Evolutionary conservation across 2,797 vertebrate genomes (phyloP).

Genomic region (Karalla daura): DNA sequence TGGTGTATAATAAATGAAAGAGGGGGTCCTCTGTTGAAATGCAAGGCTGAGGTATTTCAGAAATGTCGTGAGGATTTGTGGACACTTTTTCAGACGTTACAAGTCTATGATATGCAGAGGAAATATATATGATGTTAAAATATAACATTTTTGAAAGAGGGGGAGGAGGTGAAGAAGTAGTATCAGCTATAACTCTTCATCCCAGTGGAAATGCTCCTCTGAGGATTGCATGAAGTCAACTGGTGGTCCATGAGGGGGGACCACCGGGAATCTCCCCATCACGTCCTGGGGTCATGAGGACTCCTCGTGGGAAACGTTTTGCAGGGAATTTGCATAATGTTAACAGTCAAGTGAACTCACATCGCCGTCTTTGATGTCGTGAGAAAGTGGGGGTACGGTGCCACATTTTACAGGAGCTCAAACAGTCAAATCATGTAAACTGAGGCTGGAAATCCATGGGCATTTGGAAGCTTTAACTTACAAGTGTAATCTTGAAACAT

Average conservation of each 20-base stretch:
- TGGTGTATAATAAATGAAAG: conserved; percentile 66
- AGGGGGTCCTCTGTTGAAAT: conserved; percentile 19
- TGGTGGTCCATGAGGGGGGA: conserved; percentile 3
- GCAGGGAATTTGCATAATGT: conserved; percentile 12
- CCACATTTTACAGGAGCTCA: background rate
- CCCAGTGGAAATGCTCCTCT: background rate
- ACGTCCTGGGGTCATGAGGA: conserved; percentile 3
- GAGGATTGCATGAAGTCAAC: conserved; percentile 21
- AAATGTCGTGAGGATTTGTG: background rate
- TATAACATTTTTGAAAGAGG: too few relatives aligned
- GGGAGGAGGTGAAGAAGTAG: too few relatives aligned
- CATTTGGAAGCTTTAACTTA: background rate
- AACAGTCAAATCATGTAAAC: background rate
- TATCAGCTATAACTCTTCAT: background rate
- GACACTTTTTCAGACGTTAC: background rate
- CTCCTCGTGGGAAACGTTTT: conserved; percentile 2
- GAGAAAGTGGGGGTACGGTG: background rate
- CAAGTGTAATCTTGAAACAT: background rate
- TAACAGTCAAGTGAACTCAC: background rate
- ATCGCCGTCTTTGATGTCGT: background rate
- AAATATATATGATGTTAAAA: background rate
- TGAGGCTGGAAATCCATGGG: background rate
- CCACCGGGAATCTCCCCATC: conserved; percentile 12
- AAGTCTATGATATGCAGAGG: too few relatives aligned
- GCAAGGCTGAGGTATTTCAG: conserved; percentile 44